phyloP scores from a whole-genome alignment of 2,797 vertebrate genomes.

The Cryptoprocta ferox region DNA sequence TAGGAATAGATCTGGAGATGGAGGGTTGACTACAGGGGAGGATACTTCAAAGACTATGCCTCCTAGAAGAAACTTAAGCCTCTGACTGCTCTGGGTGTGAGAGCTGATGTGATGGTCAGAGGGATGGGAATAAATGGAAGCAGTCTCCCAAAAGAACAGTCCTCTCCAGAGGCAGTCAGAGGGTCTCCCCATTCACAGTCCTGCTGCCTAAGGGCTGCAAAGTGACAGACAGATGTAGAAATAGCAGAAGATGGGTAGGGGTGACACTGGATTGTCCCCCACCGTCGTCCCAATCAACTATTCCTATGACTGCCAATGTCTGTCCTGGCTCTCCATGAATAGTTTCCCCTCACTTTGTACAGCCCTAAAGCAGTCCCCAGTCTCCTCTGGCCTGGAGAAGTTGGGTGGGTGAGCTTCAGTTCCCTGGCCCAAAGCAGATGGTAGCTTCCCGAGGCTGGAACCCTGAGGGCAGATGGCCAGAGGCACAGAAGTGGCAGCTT shows the following conservation, averaged over 20 bases:
- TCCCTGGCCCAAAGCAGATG: not conserved
- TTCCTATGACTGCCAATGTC: not conserved
- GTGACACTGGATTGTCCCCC: not conserved
- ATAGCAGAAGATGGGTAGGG: not conserved
- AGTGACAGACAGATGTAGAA: not conserved
- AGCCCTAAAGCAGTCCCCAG: not conserved
- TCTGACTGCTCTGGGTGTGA: not conserved
- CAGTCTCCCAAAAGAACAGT: not conserved
- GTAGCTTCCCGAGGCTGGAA: not conserved
- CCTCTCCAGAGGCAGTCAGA: not conserved
- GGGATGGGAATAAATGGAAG: not conserved
- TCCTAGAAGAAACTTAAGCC: conserved; percentile 2
- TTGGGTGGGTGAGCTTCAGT: not conserved
- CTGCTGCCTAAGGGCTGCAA: not conserved
- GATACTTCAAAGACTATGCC: not conserved
- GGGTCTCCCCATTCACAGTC: not conserved
- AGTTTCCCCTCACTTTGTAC: not conserved
- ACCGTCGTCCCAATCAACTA: not conserved
- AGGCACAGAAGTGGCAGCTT: not conserved
- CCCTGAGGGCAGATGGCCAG: not conserved
- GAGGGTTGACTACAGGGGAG: not conserved
- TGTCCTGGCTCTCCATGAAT: not conserved
- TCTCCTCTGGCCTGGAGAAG: not conserved
- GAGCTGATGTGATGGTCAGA: not conserved
- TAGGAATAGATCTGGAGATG: not conserved